Conservation (phyloP, 2,888 invertebrate species). For the Epistrophella euchroma region DNA sequence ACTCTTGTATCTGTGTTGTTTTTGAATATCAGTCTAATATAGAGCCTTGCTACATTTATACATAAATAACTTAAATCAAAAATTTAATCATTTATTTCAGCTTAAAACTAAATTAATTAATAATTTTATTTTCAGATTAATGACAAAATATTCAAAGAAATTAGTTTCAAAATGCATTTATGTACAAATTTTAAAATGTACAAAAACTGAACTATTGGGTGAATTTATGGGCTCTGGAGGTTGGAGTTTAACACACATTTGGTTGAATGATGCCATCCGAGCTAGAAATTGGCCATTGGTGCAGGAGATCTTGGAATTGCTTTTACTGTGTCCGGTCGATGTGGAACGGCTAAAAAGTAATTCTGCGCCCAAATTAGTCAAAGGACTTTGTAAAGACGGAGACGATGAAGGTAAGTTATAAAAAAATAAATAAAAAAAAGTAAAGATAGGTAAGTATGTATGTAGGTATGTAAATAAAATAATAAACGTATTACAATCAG, state of each 20-base stretch:
- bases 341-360: constrained; percentile 95
- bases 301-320: constrained; percentile 92
- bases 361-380: constrained; percentile 95
- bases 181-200: constrained; percentile 94
- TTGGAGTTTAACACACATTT: constrained; percentile 95
- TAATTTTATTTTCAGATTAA: constrained; percentile 88
- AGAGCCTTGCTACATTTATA: too few species aligned
- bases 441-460: background rate
- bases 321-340: constrained; percentile 94
- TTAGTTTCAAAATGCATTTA: constrained; percentile 98
- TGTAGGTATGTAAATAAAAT: background rate
- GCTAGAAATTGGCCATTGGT: constrained; percentile 94
- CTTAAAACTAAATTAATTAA: background rate
- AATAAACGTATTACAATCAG: background rate
- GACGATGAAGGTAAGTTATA: constrained; percentile 90
- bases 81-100: too few species aligned
- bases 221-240: constrained; percentile 96
- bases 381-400: constrained; percentile 92
- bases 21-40: too few species aligned
- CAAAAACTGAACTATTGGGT: constrained; percentile 92
- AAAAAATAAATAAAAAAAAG: background rate
- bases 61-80: background rate
- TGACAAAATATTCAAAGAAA: constrained; percentile 98
- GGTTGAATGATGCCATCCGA: constrained; percentile 94
- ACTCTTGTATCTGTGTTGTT: too few species aligned